A percentile compares a stretch with the other conserved stretches of the same genome.
Evolutionary conservation across 1,140 invertebrate species (phyloP).

Genomic region (Zaprionus capensis): DNA sequence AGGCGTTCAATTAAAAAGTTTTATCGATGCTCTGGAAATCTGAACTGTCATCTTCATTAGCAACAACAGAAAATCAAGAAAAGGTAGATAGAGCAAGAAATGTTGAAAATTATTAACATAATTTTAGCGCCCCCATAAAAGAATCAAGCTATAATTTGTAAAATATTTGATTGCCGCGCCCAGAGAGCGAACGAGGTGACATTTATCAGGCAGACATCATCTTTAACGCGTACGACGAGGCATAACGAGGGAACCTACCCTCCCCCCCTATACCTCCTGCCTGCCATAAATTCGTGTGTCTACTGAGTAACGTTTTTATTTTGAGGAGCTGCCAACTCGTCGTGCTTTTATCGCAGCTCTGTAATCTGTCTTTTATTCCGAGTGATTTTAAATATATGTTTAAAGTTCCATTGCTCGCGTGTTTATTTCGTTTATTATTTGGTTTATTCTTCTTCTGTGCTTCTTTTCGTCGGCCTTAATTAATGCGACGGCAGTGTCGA

Average conservation of each 20-base stretch:
- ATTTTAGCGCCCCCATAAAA: constrained; percentile 66
- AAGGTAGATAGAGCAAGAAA: constrained; percentile 5
- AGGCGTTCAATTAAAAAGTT: constrained; percentile 65
- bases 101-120: constrained; percentile 40
- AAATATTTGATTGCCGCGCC: constrained; percentile 71
- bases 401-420: constrained; percentile 68
- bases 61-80: not conserved
- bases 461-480: constrained; percentile 63
- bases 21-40: constrained; percentile 41
- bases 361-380: constrained; percentile 57
- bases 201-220: constrained; percentile 67
- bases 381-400: constrained; percentile 49
- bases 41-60: constrained; percentile 49
- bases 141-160: constrained; percentile 66
- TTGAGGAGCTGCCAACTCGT: constrained; percentile 56
- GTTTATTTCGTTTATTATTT: constrained; percentile 16
- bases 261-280: not conserved
- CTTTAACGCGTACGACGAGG: constrained; percentile 57
- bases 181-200: constrained; percentile 49
- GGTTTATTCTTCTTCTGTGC: constrained; percentile 19
- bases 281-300: constrained; percentile 16
- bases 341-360: constrained; percentile 52
- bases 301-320: constrained; percentile 74
- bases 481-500: constrained; percentile 58
- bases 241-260: constrained; percentile 41